Base-by-base conservation (phyloP, 2,797 vertebrate species). In the Neosilurus mollespiculum region DNA sequence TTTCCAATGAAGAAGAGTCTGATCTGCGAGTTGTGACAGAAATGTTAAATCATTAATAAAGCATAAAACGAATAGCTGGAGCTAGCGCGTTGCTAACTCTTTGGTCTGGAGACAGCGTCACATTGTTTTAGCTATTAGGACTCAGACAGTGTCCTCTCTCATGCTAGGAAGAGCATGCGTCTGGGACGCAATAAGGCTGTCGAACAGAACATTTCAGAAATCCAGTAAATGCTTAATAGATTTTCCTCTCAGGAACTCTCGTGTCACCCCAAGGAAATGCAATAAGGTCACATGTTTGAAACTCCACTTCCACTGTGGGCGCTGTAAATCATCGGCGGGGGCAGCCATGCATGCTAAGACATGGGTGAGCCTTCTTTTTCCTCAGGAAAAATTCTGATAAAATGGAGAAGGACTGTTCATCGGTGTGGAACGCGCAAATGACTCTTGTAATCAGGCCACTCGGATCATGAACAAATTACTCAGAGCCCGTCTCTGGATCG, bases 381-480 rank as follows among this genome's bases (percentile, higher is more conserved):
- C 9, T 61, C 9, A n/a, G 61, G 18, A 30, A 73, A 66, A 69
- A 34, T n/a, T 56, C 5, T 14, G 59, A 79, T 73, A 20, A 76
- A 76, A 84, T 18, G n/a, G 8, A 58, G 30, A 77, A 6, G 18
- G 22, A 75, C 30, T 49, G 24, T 34, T 51, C n/a, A 20, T 11
- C 6, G 26, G 61, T 8, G 30, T 66, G 30, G 77, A 72, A 80
- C 49, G 37, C 18, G 11, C 15, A 83, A 86, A 88, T 59, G 77
- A 49, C 72, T 69, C 67, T 53, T 20, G 78, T 77, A 86, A 86
- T 84, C 81, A 69, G 66, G 65, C 18, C 78, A 78, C 83, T 73
- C n/a, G 9, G 71, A 83, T 84, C 69, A 76, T 65, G 34, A 69
- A 51, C 18, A 66, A 76, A 71, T 73, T 81, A 71, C 66, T 83